phyloP scores from a whole-genome alignment of 2,797 vertebrate genomes.

The Sebastes matsubarae region DNA sequence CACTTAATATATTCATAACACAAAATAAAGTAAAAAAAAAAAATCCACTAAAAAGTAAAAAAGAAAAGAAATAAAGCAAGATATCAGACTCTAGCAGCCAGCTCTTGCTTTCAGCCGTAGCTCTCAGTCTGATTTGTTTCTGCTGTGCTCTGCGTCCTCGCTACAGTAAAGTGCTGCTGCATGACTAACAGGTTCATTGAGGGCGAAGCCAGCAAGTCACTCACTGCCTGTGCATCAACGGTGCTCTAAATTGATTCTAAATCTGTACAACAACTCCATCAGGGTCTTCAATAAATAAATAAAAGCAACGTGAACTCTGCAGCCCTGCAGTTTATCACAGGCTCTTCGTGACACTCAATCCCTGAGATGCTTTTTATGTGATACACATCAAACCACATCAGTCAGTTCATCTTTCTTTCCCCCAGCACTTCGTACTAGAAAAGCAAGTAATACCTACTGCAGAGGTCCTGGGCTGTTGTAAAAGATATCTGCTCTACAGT shows the following conservation, averaged over 20 bases:
- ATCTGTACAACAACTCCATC: conserved; percentile 60
- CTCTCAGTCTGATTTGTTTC: conserved; percentile 44
- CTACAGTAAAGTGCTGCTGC: conserved; percentile 50
- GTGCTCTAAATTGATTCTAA: conserved; percentile 67
- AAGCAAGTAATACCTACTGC: neutral
- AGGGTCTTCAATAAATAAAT: conserved; percentile 71
- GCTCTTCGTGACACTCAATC: conserved; percentile 19
- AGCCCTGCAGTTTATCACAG: conserved; percentile 17
- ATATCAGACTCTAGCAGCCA: neutral
- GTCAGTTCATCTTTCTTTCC: conserved; percentile 31
- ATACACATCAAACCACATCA: conserved; percentile 35
- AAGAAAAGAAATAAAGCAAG: neutral
- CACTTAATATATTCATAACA: neutral
- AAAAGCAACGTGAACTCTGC: conserved; percentile 30
- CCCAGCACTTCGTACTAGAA: conserved; percentile 13
- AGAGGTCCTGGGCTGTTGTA: neutral
- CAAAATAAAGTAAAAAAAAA: neutral
- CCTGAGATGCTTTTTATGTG: conserved; percentile 40
- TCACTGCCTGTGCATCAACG: conserved; percentile 34
- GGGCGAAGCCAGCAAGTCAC: conserved; percentile 24
- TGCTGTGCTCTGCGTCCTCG: conserved; percentile 20
- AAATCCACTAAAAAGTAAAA: neutral
- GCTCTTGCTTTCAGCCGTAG: conserved; percentile 15
- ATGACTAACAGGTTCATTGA: conserved; percentile 54
- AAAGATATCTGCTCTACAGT: neutral